Conservation (phyloP, 2,888 invertebrate genomes). For the Polietes domitor region DNA sequence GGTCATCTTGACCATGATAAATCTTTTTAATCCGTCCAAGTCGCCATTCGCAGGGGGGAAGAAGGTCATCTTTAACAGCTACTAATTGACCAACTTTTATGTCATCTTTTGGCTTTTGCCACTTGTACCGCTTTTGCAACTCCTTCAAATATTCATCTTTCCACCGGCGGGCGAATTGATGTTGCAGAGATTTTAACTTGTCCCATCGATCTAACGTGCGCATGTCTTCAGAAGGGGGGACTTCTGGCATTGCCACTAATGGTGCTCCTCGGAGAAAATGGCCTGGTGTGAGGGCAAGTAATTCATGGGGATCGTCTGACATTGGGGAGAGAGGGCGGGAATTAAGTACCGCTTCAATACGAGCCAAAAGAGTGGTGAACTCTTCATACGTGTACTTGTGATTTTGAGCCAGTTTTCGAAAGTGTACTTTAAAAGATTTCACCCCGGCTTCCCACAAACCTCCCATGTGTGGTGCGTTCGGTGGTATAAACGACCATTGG, state of each 20-base stretch:
- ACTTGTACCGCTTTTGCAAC: too few relatives aligned
- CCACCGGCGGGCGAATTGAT: too few relatives aligned
- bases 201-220: background rate
- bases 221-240: background rate
- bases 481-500: background rate
- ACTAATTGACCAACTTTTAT: background rate
- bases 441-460: background rate
- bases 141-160: too few relatives aligned
- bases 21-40: background rate
- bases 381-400: background rate
- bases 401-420: background rate
- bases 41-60: slow-evolving; percentile 2
- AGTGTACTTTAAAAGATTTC: background rate
- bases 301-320: background rate
- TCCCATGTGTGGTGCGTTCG: slow-evolving; percentile 10
- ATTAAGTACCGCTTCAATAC: background rate
- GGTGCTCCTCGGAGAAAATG: background rate
- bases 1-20: background rate
- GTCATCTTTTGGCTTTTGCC: background rate
- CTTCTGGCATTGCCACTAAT: background rate
- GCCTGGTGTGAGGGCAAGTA: background rate
- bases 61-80: background rate
- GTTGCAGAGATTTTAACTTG: too few relatives aligned
- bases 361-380: background rate
- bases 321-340: background rate